phyloP scores from a whole-genome alignment of 2,113 vertebrate species.

The Rana temporaria region DNA sequence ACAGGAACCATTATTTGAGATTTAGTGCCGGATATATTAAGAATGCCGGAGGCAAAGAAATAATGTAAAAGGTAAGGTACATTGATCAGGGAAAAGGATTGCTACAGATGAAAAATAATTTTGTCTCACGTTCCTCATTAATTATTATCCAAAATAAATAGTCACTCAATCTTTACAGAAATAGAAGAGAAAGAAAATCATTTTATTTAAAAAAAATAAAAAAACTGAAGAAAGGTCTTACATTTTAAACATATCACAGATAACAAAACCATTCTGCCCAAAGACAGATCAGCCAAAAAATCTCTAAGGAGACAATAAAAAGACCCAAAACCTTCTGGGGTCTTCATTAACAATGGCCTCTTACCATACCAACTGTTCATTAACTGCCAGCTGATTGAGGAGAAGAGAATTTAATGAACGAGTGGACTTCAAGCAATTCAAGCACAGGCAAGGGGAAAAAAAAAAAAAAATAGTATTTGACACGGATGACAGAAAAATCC shows the following conservation, averaged over 20 bases:
- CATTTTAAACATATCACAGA: neutral
- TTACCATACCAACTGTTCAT: conserved; percentile 23
- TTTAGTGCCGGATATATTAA: no score
- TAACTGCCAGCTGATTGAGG: conserved; percentile 20
- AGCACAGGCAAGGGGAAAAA: conserved; percentile 44
- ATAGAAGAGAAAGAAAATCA: no score
- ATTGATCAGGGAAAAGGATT: no score
- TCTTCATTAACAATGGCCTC: neutral
- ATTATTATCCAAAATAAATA: no score
- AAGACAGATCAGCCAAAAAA: neutral
- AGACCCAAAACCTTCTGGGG: neutral
- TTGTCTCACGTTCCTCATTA: no score
- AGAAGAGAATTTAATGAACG: conserved; percentile 29
- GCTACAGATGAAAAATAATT: no score
- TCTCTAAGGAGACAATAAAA: neutral
- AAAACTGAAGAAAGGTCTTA: no score
- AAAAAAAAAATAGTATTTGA: conserved; percentile 42
- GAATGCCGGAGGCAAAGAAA: no score
- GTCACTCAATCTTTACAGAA: no score
- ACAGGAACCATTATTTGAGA: no score
- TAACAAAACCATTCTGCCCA: neutral
- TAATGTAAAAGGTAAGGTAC: no score
- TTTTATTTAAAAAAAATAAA: no score
- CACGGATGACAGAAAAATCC: conserved; percentile 1
- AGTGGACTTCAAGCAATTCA: neutral